Evolutionary conservation across 2,797 vertebrate genomes (phyloP).

Genomic region (Anolis apletophallus): DNA sequence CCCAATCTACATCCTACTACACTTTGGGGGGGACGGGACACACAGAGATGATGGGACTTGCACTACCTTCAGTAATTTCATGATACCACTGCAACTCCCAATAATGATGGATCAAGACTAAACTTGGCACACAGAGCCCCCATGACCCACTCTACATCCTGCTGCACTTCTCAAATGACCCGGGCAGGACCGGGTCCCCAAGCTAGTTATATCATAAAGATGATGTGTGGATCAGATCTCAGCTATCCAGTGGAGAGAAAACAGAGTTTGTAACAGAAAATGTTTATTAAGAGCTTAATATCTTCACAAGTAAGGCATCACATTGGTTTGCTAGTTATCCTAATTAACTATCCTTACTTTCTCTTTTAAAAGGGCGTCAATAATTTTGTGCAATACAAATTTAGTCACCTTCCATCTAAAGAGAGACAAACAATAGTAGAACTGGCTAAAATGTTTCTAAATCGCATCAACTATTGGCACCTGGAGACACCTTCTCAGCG

Average conservation of each 20-base stretch:
- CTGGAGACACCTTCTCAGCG: slow-evolving; percentile 95
- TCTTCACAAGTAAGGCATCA: not conserved
- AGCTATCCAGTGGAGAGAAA: not conserved
- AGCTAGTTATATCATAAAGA: not conserved
- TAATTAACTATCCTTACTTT: not conserved
- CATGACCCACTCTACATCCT: too few species aligned
- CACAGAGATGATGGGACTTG: too few species aligned
- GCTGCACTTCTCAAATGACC: too few species aligned
- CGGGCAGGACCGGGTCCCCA: too few species aligned
- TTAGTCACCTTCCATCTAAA: slow-evolving; percentile 96
- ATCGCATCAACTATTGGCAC: slow-evolving; percentile 99
- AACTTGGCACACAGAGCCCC: too few species aligned
- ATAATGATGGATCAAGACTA: too few species aligned
- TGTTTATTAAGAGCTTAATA: not conserved
- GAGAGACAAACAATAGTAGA: slow-evolving; percentile 97
- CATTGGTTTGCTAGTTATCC: not conserved
- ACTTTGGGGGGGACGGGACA: too few species aligned
- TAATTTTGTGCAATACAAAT: slow-evolving; percentile 99
- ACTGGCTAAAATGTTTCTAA: slow-evolving; percentile 98
- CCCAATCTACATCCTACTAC: too few species aligned
- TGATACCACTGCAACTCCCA: too few species aligned
- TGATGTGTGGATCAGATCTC: not conserved
- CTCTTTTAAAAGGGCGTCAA: slow-evolving; percentile 89
- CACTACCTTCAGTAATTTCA: too few species aligned
- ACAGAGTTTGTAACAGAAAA: not conserved